Conservation (phyloP, 2,797 vertebrate genomes). For the Serranus cabrilla region DNA sequence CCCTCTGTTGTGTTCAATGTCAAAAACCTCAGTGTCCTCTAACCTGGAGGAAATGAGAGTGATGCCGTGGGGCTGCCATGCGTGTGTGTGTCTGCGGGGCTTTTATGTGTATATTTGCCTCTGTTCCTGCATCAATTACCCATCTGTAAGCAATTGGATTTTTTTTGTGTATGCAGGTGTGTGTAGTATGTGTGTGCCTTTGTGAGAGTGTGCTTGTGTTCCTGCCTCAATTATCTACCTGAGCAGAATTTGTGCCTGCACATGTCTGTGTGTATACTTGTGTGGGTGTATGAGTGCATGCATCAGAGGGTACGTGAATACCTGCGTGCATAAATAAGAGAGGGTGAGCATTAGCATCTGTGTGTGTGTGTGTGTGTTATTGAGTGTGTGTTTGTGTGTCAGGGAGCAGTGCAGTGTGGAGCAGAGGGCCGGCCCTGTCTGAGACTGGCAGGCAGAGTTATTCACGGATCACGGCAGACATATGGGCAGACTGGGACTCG, state of each 20-base stretch:
- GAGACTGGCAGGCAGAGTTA: constrained; percentile 80
- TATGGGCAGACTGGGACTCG: constrained; percentile 79
- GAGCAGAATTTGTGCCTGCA: constrained; percentile 63
- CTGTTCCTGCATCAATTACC: constrained; percentile 67
- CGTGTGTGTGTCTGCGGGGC: constrained; percentile 31
- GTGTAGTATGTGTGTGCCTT: constrained; percentile 40
- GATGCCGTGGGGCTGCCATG: constrained; percentile 23
- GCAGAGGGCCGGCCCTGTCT: constrained; percentile 67
- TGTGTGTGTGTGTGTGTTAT: constrained; percentile 21
- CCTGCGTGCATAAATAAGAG: constrained; percentile 72
- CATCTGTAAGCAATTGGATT: constrained; percentile 67
- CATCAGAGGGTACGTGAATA: constrained; percentile 64
- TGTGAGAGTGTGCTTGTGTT: constrained; percentile 27
- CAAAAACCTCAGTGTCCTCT: constrained; percentile 66
- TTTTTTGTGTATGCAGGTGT: constrained; percentile 29
- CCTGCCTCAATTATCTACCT: constrained; percentile 70
- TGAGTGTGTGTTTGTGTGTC: constrained; percentile 47
- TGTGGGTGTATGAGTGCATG: constrained; percentile 60
- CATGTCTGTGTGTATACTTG: constrained; percentile 55
- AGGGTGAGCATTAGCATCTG: constrained; percentile 53
- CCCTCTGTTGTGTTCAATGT: constrained; percentile 68
- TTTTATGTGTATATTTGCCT: constrained; percentile 58
- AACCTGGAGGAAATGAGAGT: constrained; percentile 71
- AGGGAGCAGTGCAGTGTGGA: constrained; percentile 54
- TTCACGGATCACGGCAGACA: constrained; percentile 85